Evolutionary conservation across 2,113 vertebrate genomes (phyloP), one percentile per base, ranked within the genome.

Genomic region (Irena cyanogastra): DNA sequence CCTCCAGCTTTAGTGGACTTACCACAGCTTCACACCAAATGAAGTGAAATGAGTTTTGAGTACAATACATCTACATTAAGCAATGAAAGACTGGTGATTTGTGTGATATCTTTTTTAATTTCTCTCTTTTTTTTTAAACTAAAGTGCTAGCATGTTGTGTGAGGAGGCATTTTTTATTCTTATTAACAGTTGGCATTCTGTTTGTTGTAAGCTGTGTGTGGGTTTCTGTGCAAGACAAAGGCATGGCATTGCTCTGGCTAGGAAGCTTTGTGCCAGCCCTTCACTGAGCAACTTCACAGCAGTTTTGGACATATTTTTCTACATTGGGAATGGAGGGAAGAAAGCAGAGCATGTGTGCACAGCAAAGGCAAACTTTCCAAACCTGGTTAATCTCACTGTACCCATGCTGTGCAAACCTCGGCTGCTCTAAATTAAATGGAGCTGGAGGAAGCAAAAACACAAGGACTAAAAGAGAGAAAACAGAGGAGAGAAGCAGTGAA

Each of bases 201-300:
- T 92, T 94, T 94, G 75, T 87, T 87, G 72, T 93, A 68, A 95
- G 52, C 76, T 90, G 80, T 30, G 79, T 90, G 93, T 72, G 88
- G 90, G 90, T 94, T 94, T 91, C 92, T 89, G 57, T 68, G 83
- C 83, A 93, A 95, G 86, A 96, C 88, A 96, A 95, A 96, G 94
- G 69, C 96, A 94, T 87, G 92, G 93, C 76, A 65, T 41, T 89
- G 84, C 87, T 91, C 76, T 96, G 91, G 47, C 60, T 86, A 19
- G 64, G 47, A 61, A 93, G 17, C 60, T 91, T 81, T 65, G 53
- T 95, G 94, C 81, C 94, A 95, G 72, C 85, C 84, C 85, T 89
- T 96, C 80, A 50, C 86, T 78, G 68, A 89, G 76, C 76, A 94
- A 60, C 88, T 96, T 92, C 92, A 93, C 88, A 96, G 88, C 83